A percentile compares a stretch with the other conserved stretches of the same genome.
Conservation (phyloP, 2,797 vertebrate species). For the Dermochelys coriacea region DNA sequence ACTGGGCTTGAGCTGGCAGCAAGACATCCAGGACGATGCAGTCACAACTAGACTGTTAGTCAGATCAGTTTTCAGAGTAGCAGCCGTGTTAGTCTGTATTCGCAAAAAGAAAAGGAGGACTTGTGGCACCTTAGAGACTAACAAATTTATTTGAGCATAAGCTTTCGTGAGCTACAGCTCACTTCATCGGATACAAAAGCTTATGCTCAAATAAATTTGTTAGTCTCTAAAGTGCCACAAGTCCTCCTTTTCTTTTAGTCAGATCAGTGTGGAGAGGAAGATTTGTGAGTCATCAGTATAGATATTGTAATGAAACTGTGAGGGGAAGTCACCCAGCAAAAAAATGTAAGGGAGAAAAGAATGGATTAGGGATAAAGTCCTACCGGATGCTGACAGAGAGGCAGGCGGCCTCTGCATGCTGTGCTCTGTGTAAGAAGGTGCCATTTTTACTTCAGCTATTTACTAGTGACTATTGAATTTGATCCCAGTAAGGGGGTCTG, state of each 20-base stretch:
- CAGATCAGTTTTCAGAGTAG: no score
- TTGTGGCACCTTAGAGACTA: no score
- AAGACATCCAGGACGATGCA: background rate
- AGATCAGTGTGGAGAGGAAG: background rate
- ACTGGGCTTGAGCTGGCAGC: background rate
- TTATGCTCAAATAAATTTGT: no score
- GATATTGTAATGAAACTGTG: background rate
- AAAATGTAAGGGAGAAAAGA: accelerated
- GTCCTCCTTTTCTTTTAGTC: no score
- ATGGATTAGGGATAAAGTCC: background rate
- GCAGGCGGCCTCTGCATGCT: background rate
- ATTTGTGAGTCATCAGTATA: background rate
- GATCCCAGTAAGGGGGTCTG: background rate
- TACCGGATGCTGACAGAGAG: background rate
- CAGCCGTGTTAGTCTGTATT: no score
- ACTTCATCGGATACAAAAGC: no score
- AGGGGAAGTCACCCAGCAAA: background rate
- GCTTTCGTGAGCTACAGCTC: no score
- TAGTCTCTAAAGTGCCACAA: no score
- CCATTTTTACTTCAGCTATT: background rate
- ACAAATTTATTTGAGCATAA: no score
- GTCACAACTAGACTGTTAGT: background rate
- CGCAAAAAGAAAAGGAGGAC: no score
- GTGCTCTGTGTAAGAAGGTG: background rate
- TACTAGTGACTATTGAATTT: background rate